Evolutionary conservation across 2,888 invertebrate species (phyloP).

Genomic region (Gymnosoma rotundatum): DNA sequence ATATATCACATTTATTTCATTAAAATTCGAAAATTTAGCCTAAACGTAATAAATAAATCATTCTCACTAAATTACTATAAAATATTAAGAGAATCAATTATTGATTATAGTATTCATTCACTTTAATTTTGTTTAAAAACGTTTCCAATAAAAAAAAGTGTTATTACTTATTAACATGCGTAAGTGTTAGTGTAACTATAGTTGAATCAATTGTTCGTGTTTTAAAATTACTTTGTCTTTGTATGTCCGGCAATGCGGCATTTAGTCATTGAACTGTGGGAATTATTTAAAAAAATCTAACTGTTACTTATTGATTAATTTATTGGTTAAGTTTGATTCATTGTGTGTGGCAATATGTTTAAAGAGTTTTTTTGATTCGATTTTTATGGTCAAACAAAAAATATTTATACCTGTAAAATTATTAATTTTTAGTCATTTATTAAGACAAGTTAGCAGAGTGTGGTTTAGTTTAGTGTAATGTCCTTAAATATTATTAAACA

Average conservation of each 20-base stretch:
- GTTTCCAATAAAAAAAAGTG: no score
- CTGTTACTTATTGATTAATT: slow-evolving; percentile 78
- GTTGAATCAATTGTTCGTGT: background rate
- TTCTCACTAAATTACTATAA: no score
- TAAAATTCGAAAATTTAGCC: no score
- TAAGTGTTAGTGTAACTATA: background rate
- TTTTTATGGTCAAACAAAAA: slow-evolving; percentile 28
- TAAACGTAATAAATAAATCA: no score
- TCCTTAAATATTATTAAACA: background rate
- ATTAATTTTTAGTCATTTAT: slow-evolving; percentile 42
- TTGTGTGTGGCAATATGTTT: slow-evolving; percentile 41
- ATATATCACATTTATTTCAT: no score
- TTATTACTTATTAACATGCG: no score
- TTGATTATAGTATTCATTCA: no score
- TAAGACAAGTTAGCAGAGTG: background rate
- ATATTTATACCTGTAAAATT: background rate
- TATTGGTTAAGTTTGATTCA: slow-evolving; percentile 50
- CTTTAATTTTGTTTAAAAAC: no score
- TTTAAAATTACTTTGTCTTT: background rate
- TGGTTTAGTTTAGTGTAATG: background rate
- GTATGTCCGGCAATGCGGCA: background rate
- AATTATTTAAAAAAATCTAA: slow-evolving; percentile 74
- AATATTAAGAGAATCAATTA: no score
- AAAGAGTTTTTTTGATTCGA: slow-evolving; percentile 44
- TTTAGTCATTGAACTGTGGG: slow-evolving; percentile 74